These are phyloP conservation scores for Acrocephalus arundinaceus DNA, from an alignment of 2,113 vertebrate species.

Conservation along the genomic window DNA sequence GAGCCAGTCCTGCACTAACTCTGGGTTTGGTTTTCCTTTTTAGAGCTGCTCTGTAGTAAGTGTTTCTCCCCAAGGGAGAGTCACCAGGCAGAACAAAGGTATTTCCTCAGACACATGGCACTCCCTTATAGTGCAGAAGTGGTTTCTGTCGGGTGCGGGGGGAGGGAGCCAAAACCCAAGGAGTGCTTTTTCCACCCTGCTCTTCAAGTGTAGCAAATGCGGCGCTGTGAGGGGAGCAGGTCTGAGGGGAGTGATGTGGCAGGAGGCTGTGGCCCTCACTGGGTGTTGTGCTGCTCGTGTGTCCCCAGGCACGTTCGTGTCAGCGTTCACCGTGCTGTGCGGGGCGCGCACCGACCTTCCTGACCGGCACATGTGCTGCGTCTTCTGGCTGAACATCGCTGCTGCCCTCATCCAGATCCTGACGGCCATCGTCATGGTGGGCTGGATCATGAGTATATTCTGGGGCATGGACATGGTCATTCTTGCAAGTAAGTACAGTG, in stretches of 20 bases:
- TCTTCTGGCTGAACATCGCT: slow-evolving; percentile 96
- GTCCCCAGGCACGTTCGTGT: slow-evolving; percentile 89
- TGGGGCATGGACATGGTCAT: slow-evolving; percentile 99
- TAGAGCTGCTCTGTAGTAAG: background rate
- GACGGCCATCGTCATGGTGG: slow-evolving; percentile 96
- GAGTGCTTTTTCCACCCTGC: background rate
- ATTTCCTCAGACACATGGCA: background rate
- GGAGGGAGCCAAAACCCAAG: background rate
- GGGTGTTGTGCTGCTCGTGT: background rate
- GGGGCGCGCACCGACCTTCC: slow-evolving; percentile 93
- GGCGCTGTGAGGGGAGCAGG: background rate
- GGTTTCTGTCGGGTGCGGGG: background rate
- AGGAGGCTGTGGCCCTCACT: background rate
- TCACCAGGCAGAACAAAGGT: background rate
- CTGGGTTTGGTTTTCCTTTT: background rate
- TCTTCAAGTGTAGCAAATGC: background rate
- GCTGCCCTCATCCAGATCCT: slow-evolving; percentile 95
- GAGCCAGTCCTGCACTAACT: background rate
- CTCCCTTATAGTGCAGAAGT: background rate
- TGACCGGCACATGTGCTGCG: slow-evolving; percentile 89
- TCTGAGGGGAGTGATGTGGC: background rate
- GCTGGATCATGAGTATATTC: slow-evolving; percentile 99
- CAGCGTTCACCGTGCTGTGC: slow-evolving; percentile 93
- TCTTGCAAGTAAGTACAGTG: slow-evolving; percentile 88
- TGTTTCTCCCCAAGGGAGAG: background rate